These are phyloP conservation scores for Poecilia wingei DNA, from an alignment of 2,797 vertebrate species.

Conservation along the genomic window DNA sequence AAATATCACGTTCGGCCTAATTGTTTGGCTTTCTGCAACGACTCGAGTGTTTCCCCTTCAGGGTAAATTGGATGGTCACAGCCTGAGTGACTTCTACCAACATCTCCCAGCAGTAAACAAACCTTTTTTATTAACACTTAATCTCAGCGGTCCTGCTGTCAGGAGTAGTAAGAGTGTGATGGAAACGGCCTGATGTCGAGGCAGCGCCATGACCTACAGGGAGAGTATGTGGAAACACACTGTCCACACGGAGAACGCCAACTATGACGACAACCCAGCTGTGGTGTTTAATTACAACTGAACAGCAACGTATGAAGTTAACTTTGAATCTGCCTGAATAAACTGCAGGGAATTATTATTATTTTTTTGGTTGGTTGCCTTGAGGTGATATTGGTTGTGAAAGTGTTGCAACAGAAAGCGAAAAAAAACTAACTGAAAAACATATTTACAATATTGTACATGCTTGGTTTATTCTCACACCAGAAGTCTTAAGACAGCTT, in stretches of 20 bases:
- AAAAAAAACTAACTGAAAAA: not conserved
- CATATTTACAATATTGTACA: not conserved
- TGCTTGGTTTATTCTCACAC: slow-evolving; percentile 4
- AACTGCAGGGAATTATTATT: not conserved
- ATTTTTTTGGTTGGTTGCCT: not conserved
- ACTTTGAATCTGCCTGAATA: not conserved
- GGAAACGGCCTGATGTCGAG: slow-evolving; percentile 17
- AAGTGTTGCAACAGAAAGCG: not conserved
- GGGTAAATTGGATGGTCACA: slow-evolving; percentile 31
- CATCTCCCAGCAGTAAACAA: slow-evolving; percentile 47
- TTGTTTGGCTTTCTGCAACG: slow-evolving; percentile 24
- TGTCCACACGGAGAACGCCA: slow-evolving; percentile 6
- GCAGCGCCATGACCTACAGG: slow-evolving; percentile 24
- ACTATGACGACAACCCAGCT: slow-evolving; percentile 2
- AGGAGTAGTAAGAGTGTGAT: slow-evolving; percentile 20
- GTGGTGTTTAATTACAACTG: not conserved
- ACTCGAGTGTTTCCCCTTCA: slow-evolving; percentile 19
- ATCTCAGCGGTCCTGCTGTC: slow-evolving; percentile 40
- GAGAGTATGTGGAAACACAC: slow-evolving; percentile 8
- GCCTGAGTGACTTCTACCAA: slow-evolving; percentile 7
- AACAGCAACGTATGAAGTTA: not conserved
- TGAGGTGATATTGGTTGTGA: not conserved
- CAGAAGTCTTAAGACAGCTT: too few species aligned
- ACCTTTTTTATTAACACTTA: slow-evolving; percentile 47
- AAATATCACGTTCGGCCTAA: slow-evolving; percentile 4